These are phyloP conservation scores for Sebastes baramenuke DNA, from an alignment of 2,797 vertebrate genomes.

Conservation along the genomic window DNA sequence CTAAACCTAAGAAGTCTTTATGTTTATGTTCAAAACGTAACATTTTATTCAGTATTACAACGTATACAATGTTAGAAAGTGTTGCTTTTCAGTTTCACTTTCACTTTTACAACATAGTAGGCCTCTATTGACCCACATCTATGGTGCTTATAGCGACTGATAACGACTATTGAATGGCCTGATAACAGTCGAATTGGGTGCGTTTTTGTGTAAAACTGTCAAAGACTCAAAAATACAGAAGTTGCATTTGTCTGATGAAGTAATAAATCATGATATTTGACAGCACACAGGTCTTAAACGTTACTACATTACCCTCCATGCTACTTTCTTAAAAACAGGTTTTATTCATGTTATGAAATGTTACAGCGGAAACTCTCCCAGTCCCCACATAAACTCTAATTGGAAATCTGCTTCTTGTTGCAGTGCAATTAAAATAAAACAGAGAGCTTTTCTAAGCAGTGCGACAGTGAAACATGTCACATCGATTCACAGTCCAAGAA, in stretches of 20 bases:
- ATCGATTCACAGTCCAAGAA: conserved; percentile 45
- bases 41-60: too few species aligned
- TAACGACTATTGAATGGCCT: too few species aligned
- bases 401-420: conserved; percentile 17
- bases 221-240: not conserved
- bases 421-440: conserved; percentile 25
- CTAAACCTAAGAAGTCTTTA: too few species aligned
- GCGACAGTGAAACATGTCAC: conserved; percentile 32
- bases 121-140: too few species aligned
- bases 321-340: not conserved
- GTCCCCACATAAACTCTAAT: conserved; percentile 1
- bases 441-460: not conserved
- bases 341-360: not conserved
- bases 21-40: too few species aligned
- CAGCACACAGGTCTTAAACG: not conserved
- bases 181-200: too few species aligned
- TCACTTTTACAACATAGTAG: too few species aligned
- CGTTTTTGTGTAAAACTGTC: too few species aligned
- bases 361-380: not conserved
- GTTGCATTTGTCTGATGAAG: not conserved
- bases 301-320: not conserved
- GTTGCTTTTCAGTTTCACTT: too few species aligned
- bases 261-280: not conserved
- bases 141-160: too few species aligned
- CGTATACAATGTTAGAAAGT: too few species aligned